These are phyloP conservation scores for Hippocampus guttulatus DNA, from an alignment of 2,113 vertebrate genomes.

Conservation along the genomic window DNA sequence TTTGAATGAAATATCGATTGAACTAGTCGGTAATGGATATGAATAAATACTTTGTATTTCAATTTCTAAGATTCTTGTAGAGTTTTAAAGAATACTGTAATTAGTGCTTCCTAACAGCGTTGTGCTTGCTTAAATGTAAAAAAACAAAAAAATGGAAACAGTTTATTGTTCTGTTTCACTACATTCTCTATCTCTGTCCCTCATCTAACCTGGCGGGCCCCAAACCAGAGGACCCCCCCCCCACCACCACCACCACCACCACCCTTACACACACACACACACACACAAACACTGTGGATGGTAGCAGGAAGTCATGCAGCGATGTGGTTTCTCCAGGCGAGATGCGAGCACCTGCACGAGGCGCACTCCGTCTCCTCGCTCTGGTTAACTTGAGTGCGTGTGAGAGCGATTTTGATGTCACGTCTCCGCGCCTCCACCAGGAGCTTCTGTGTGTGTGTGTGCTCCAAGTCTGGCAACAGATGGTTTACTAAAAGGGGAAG, in stretches of 20 bases:
- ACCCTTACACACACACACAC: too few species aligned
- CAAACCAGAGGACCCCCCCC: constrained; percentile 33
- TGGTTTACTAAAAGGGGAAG: neutral
- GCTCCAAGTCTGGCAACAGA: constrained; percentile 22
- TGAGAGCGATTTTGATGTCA: constrained; percentile 36
- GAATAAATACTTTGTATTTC: too few species aligned
- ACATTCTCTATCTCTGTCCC: constrained; percentile 54
- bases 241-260: constrained; percentile 18
- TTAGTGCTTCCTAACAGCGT: too few species aligned
- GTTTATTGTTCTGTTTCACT: constrained; percentile 39
- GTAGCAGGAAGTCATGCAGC: constrained; percentile 64
- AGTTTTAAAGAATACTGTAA: too few species aligned
- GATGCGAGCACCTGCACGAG: constrained; percentile 58
- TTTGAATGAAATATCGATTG: neutral
- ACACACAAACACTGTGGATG: constrained; percentile 13
- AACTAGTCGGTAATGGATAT: neutral
- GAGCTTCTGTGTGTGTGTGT: neutral
- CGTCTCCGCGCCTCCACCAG: constrained; percentile 8
- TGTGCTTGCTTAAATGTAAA: too few species aligned
- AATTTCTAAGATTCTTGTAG: too few species aligned
- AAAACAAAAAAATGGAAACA: constrained; percentile 4
- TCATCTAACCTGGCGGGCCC: constrained; percentile 53
- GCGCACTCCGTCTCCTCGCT: neutral
- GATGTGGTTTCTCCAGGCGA: constrained; percentile 68
- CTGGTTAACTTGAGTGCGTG: constrained; percentile 44